phyloP scores from a whole-genome alignment of 2,888 invertebrate genomes.

The Leuctra nigra region DNA sequence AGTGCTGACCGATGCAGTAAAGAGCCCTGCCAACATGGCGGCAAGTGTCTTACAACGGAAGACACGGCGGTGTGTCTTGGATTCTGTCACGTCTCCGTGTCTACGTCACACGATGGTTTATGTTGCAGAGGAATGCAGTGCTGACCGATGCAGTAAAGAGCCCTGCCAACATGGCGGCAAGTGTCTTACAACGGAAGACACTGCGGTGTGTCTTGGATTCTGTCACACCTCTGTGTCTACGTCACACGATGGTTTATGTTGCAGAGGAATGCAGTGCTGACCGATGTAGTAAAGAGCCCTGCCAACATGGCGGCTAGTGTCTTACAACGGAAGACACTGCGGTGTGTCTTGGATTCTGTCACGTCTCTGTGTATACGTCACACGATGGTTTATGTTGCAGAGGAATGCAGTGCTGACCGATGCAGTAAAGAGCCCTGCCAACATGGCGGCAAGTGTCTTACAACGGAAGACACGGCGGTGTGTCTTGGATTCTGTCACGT shows the following conservation, averaged over 20 bases:
- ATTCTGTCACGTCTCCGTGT: too few species aligned
- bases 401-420: slow-evolving; percentile 73
- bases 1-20: slow-evolving; percentile 63
- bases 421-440: slow-evolving; percentile 72
- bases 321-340: too few species aligned
- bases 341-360: too few species aligned
- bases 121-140: slow-evolving; percentile 69
- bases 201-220: slow-evolving; percentile 76
- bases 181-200: slow-evolving; percentile 55
- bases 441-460: slow-evolving; percentile 83
- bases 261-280: too few species aligned
- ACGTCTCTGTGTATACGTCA: too few species aligned
- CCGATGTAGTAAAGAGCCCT: too few species aligned
- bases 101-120: too few species aligned
- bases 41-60: slow-evolving; percentile 64
- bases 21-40: slow-evolving; percentile 85
- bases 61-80: slow-evolving; percentile 70
- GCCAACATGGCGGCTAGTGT: too few species aligned
- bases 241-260: too few species aligned
- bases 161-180: slow-evolving; percentile 90
- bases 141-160: slow-evolving; percentile 64
- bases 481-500: too few species aligned
- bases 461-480: slow-evolving; percentile 53
- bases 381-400: slow-evolving; percentile 54
- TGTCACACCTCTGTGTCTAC: too few species aligned